These are phyloP conservation scores for Gryllus bimaculatus DNA, from an alignment of 1,140 invertebrate genomes.

Conservation along the genomic window DNA sequence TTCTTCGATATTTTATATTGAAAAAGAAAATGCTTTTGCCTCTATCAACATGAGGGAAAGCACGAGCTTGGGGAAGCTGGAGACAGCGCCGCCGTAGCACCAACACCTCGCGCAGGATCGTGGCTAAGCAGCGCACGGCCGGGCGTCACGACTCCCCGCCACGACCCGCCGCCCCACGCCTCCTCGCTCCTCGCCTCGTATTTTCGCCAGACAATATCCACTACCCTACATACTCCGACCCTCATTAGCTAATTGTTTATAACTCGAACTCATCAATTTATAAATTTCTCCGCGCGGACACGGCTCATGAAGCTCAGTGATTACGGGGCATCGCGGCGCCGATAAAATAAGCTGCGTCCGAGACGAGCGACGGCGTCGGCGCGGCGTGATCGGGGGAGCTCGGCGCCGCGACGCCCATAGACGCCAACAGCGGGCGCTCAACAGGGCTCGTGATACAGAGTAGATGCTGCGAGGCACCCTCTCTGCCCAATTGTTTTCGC, in stretches of 20 bases:
- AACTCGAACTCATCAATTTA: constrained; percentile 5
- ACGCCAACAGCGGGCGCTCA: no score
- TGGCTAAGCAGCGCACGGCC: not conserved
- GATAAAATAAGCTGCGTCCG: not conserved
- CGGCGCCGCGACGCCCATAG: no score
- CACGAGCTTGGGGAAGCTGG: not conserved
- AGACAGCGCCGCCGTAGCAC: not conserved
- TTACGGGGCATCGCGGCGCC: not conserved
- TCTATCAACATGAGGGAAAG: not conserved
- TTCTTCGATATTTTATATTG: no score
- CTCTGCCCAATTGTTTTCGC: no score
- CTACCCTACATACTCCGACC: not conserved
- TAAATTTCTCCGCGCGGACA: not conserved
- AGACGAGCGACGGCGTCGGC: not conserved
- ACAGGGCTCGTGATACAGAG: no score
- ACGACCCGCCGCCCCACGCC: not conserved
- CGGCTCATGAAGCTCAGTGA: not conserved
- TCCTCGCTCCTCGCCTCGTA: not conserved
- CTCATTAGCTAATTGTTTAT: constrained; percentile 5
- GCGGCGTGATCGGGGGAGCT: not conserved
- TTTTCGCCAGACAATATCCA: not conserved
- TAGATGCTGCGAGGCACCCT: no score
- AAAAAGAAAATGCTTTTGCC: no score
- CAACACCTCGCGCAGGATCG: not conserved
- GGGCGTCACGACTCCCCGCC: not conserved